These are phyloP conservation scores for Tetragnatha montana DNA, from an alignment of 2,888 invertebrate genomes.

Conservation along the genomic window DNA sequence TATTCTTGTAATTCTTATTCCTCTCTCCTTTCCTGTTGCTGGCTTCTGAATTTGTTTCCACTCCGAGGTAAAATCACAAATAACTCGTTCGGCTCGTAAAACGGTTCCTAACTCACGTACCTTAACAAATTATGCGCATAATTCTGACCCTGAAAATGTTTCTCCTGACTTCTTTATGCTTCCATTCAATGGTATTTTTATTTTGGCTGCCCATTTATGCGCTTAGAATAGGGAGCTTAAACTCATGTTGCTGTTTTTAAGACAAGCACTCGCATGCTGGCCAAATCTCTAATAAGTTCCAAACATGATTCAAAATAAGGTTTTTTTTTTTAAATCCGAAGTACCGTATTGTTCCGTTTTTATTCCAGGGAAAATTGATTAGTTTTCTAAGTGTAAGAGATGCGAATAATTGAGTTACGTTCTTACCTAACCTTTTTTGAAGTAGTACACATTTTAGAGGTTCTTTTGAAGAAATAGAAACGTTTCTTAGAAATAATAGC, in stretches of 20 bases:
- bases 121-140: conserved; percentile 69
- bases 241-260: conserved; percentile 39
- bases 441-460: too few relatives aligned
- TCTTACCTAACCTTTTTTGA: too few relatives aligned
- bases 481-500: too few relatives aligned
- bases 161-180: conserved; percentile 64
- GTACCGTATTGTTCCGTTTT: not conserved
- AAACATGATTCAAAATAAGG: conserved; percentile 25
- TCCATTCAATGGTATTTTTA: conserved; percentile 63
- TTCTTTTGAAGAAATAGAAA: too few relatives aligned
- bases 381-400: not conserved
- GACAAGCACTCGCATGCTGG: conserved; percentile 16
- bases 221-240: conserved; percentile 33
- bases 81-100: conserved; percentile 69
- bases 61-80: conserved; percentile 59
- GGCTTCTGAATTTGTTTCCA: conserved; percentile 55
- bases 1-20: conserved; percentile 55
- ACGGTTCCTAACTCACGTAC: conserved; percentile 62
- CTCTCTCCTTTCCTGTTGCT: conserved; percentile 26
- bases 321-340: not conserved
- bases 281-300: conserved; percentile 20
- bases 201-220: conserved; percentile 55
- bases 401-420: too few relatives aligned
- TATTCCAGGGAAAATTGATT: not conserved
- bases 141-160: conserved; percentile 64